Evolutionary conservation across 2,797 vertebrate genomes (phyloP), one percentile per base, ranked within the genome.

Genomic region (Chromis chromis): DNA sequence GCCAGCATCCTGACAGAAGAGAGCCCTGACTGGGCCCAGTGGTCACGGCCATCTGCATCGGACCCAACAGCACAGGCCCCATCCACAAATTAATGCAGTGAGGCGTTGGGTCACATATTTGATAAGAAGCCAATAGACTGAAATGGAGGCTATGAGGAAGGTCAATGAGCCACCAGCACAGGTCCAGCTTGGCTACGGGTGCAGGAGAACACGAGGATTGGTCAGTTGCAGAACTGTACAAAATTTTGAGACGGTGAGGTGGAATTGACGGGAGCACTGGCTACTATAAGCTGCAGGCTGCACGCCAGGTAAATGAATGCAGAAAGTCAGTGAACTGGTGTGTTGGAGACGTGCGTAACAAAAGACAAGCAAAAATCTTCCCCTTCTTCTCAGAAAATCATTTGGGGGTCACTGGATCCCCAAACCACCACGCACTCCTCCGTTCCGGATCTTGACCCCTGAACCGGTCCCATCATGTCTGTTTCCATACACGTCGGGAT

Each of bases 391-490:
- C 19, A 27, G 70, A 60, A 74, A 76, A 74, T 58, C 55, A 28
- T 78, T 66, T 44, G 4, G 27, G 71, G 76, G 58, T 59, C 59
- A 65, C 28, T 33, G 52, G 59, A 79, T 80, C 72, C 67, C 61
- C 64, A 60, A 83, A 80, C 71, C 49, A 69, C 73, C 21, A 56
- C 3, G 59, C 46, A 69, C 22, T 13, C 12, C 44, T 56, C 40
- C 36, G 25, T 76, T 80, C 73, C 74, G 70, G 65, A 86, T 77
- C 65, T 56, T 72, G 72, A 91, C 88, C 88, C 87, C 70, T 91
- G 85, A 92, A 86, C 88, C 71, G 46, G 61, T 86, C 87, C 81
- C 79, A 86, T 89, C 86, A 70, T 85, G 86, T 90, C 85, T 50
- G 83, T 90, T 93, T 91, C 90, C 90, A 88, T 84, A 83, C 79